phyloP scores from a whole-genome alignment of 1,140 invertebrate species.

The Halesus radiatus region DNA sequence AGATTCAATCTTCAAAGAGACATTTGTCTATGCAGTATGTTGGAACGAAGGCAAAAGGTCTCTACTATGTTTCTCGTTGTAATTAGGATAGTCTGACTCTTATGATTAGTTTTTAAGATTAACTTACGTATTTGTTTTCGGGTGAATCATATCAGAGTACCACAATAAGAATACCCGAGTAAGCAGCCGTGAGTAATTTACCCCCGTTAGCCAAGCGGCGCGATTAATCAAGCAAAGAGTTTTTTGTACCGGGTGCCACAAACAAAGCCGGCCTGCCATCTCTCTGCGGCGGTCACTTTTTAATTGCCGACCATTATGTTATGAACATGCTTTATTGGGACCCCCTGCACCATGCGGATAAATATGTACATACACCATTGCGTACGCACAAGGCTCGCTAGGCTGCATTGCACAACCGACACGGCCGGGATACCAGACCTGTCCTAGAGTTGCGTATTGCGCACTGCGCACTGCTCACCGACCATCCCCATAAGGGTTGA shows the following conservation, averaged over 20 bases:
- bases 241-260: constrained; percentile 39
- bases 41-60: not conserved
- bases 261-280: constrained; percentile 39
- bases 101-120: not conserved
- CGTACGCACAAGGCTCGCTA: constrained; percentile 5
- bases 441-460: too few species aligned
- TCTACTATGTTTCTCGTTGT: not conserved
- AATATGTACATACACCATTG: constrained; percentile 32
- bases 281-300: constrained; percentile 43
- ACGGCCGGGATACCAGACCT: too few species aligned
- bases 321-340: constrained; percentile 47
- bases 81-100: not conserved
- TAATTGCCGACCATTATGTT: constrained; percentile 50
- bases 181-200: constrained; percentile 45
- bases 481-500: too few species aligned
- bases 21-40: not conserved
- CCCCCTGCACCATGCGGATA: constrained; percentile 43
- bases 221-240: constrained; percentile 46
- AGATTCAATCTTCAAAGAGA: not conserved
- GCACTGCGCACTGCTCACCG: too few species aligned
- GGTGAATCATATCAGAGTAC: not conserved
- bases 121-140: not conserved
- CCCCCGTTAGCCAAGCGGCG: constrained; percentile 44
- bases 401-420: constrained; percentile 15
- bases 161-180: too few species aligned